Conservation (phyloP, 2,888 invertebrate genomes). For the Panopea generosa region DNA sequence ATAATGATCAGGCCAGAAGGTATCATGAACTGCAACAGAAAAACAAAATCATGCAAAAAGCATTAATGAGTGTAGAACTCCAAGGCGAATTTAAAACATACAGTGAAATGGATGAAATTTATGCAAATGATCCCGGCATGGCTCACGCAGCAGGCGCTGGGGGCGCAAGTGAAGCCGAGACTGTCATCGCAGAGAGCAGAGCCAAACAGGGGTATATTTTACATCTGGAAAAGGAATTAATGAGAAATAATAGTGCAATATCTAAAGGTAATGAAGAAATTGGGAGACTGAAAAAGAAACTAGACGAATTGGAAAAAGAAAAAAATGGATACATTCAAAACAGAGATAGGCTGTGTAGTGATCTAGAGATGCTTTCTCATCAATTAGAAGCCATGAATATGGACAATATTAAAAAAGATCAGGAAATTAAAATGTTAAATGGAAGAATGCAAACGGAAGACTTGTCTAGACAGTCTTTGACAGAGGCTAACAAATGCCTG, state of each 20-base stretch:
- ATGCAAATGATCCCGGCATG: slow-evolving; percentile 1
- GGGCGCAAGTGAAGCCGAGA: slow-evolving; percentile 40
- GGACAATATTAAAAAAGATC: slow-evolving; percentile 21
- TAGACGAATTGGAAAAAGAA: slow-evolving; percentile 21
- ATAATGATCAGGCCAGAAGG: slow-evolving; percentile 60
- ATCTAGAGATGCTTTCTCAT: slow-evolving; percentile 1
- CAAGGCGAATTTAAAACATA: background rate
- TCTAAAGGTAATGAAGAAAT: slow-evolving; percentile 40
- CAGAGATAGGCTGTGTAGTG: slow-evolving; percentile 22
- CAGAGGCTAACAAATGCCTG: background rate
- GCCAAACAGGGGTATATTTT: slow-evolving; percentile 47
- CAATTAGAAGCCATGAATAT: background rate
- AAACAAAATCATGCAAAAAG: slow-evolving; percentile 35
- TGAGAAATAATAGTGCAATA: slow-evolving; percentile 26
- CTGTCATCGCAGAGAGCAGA: slow-evolving; percentile 29
- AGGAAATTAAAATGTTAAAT: slow-evolving; percentile 28
- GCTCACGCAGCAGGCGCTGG: slow-evolving; percentile 54
- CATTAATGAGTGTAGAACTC: slow-evolving; percentile 1
- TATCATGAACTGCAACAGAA: slow-evolving; percentile 26
- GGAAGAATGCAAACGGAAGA: slow-evolving; percentile 16
- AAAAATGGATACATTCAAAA: slow-evolving; percentile 11
- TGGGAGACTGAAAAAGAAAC: slow-evolving; percentile 22
- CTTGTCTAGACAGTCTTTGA: slow-evolving; percentile 9
- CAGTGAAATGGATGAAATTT: slow-evolving; percentile 22
- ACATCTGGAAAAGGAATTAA: slow-evolving; percentile 50